phyloP scores from a whole-genome alignment of 2,888 invertebrate genomes.

The Eupithecia abbreviata region DNA sequence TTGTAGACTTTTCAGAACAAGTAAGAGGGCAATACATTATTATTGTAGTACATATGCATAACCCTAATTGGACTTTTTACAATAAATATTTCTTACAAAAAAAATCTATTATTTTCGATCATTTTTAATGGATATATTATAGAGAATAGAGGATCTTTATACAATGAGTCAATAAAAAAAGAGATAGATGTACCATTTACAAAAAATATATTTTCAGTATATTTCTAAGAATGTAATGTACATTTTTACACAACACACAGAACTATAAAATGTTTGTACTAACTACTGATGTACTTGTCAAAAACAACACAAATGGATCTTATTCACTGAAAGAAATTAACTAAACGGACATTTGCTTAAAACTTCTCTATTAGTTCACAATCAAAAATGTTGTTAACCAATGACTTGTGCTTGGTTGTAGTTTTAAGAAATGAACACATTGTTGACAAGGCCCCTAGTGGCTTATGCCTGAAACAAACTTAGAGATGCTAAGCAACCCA shows the following conservation, averaged over 20 bases:
- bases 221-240: slow-evolving; percentile 57
- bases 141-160: neutral
- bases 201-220: slow-evolving; percentile 4
- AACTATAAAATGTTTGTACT: slow-evolving; percentile 55
- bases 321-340: slow-evolving; percentile 40
- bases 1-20: neutral
- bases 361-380: slow-evolving; percentile 35
- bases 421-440: neutral
- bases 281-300: slow-evolving; percentile 27
- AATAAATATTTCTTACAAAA: slow-evolving; percentile 32
- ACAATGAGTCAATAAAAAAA: neutral
- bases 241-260: slow-evolving; percentile 55
- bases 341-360: slow-evolving; percentile 48
- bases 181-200: neutral
- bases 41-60: neutral
- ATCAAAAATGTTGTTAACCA: slow-evolving; percentile 43
- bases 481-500: too few relatives aligned
- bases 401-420: neutral
- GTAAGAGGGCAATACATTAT: neutral
- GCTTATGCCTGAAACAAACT: neutral
- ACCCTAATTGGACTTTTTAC: slow-evolving; percentile 15
- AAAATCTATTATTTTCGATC: neutral
- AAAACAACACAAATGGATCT: slow-evolving; percentile 38
- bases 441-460: neutral
- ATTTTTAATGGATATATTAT: neutral